A percentile compares a stretch with the other conserved stretches of the same genome.
Conservation (phyloP, 2,113 vertebrate genomes). For the Paracanthobrama guichenoti region DNA sequence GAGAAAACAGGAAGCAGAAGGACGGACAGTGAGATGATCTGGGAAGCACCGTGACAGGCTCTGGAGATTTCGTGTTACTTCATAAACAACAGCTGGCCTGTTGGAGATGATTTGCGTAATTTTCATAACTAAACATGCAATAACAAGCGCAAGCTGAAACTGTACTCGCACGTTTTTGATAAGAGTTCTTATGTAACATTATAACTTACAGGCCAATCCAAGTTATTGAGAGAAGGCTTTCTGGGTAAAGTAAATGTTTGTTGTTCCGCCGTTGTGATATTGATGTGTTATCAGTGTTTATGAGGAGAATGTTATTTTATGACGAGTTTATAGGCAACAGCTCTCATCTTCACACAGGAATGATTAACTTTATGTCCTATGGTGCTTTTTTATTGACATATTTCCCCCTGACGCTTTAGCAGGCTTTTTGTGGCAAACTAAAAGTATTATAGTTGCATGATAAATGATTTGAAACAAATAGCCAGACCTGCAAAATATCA, state of each 20-base stretch:
- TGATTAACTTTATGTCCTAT: slow-evolving; percentile 19
- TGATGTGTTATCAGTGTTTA: slow-evolving; percentile 44
- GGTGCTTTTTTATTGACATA: neutral
- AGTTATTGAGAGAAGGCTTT: neutral
- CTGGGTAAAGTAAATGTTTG: slow-evolving; percentile 43
- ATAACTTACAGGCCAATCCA: neutral
- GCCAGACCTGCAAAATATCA: too few relatives aligned
- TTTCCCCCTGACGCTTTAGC: neutral
- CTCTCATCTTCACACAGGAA: slow-evolving; percentile 24
- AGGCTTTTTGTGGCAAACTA: neutral
- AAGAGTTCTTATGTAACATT: neutral
- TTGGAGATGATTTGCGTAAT: neutral
- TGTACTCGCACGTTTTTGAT: neutral
- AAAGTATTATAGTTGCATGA: neutral
- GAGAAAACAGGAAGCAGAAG: slow-evolving; percentile 42
- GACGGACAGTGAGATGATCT: neutral
- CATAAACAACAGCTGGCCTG: slow-evolving; percentile 44
- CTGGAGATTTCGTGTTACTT: slow-evolving; percentile 26
- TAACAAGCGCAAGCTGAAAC: neutral
- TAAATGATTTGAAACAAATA: too few relatives aligned
- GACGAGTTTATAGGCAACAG: slow-evolving; percentile 3
- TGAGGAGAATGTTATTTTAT: slow-evolving; percentile 43
- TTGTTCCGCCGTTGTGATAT: slow-evolving; percentile 20
- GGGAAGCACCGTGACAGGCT: slow-evolving; percentile 1
- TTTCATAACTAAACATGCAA: neutral